These are phyloP conservation scores for Anadara kagoshimensis DNA, from an alignment of 1,140 invertebrate genomes.

Conservation along the genomic window DNA sequence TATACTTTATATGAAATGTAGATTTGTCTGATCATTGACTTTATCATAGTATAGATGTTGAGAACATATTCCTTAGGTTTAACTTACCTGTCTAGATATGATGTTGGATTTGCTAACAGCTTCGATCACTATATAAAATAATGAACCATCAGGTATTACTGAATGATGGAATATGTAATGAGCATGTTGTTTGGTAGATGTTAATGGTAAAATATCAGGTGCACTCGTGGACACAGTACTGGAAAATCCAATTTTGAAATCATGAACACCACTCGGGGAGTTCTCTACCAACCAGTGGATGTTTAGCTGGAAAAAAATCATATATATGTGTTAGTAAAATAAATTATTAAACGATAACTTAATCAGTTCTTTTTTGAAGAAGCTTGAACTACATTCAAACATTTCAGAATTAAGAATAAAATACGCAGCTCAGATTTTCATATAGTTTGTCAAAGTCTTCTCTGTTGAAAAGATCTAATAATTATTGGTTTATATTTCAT, in stretches of 20 bases:
- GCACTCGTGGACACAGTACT: slow-evolving; percentile 20
- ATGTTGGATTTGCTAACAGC: slow-evolving; percentile 41
- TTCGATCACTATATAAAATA: slow-evolving; percentile 46
- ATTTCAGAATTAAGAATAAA: no score
- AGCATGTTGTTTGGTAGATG: slow-evolving; percentile 37
- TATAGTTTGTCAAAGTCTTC: no score
- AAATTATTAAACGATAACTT: background rate
- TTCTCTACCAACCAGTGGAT: slow-evolving; percentile 36
- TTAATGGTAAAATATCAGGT: slow-evolving; percentile 36
- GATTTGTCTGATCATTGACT: background rate
- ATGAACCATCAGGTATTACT: slow-evolving; percentile 27
- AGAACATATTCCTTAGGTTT: background rate
- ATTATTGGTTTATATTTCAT: no score
- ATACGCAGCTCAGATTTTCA: no score
- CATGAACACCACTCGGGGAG: slow-evolving; percentile 35
- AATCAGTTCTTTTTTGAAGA: background rate
- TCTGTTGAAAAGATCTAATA: no score
- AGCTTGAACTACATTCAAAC: no score
- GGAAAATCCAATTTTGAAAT: slow-evolving; percentile 43
- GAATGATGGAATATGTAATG: slow-evolving; percentile 31
- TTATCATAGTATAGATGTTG: background rate
- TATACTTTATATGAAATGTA: background rate
- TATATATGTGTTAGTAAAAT: background rate
- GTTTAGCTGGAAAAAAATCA: background rate
- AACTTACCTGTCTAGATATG: slow-evolving; percentile 34